Evolutionary conservation across 2,797 vertebrate species (phyloP).

Genomic region (Huso huso): DNA sequence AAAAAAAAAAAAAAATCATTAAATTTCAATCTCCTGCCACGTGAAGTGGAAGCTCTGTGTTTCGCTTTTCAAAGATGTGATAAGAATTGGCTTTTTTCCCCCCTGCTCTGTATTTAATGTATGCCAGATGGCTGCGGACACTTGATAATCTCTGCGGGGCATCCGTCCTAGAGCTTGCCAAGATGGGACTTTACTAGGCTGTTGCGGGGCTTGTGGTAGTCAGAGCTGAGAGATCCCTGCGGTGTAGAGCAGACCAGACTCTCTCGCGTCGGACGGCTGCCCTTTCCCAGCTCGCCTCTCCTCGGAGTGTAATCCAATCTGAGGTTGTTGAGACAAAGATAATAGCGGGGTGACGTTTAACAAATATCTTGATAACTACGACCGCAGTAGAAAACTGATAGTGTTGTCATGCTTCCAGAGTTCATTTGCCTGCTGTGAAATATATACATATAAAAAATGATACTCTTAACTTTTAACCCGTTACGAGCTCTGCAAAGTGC

Average conservation of each 20-base stretch:
- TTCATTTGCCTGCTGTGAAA: too few relatives aligned
- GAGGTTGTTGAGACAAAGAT: too few relatives aligned
- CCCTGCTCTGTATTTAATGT: conserved; percentile 20
- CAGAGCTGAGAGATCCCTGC: conserved; percentile 6
- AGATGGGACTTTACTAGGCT: conserved; percentile 22
- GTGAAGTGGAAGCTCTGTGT: conserved; percentile 29
- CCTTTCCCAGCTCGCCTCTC: neutral
- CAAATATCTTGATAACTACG: too few relatives aligned
- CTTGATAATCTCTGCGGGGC: conserved; percentile 23
- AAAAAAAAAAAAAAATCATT: too few relatives aligned
- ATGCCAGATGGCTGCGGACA: conserved; percentile 38
- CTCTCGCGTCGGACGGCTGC: too few relatives aligned
- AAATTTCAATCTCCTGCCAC: neutral
- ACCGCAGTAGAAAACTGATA: too few relatives aligned
- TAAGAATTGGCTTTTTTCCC: conserved; percentile 26
- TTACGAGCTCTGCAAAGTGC: too few relatives aligned
- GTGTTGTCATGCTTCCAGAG: too few relatives aligned
- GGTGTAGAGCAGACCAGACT: neutral
- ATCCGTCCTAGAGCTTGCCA: conserved; percentile 26
- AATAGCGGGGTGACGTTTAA: too few relatives aligned
- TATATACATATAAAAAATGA: too few relatives aligned
- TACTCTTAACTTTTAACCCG: too few relatives aligned
- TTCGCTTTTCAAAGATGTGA: conserved; percentile 28
- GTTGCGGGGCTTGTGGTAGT: neutral
- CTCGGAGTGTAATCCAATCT: neutral